These are phyloP conservation scores for Drosophila ercepeae DNA, from an alignment of 1,140 invertebrate species.

Conservation along the genomic window DNA sequence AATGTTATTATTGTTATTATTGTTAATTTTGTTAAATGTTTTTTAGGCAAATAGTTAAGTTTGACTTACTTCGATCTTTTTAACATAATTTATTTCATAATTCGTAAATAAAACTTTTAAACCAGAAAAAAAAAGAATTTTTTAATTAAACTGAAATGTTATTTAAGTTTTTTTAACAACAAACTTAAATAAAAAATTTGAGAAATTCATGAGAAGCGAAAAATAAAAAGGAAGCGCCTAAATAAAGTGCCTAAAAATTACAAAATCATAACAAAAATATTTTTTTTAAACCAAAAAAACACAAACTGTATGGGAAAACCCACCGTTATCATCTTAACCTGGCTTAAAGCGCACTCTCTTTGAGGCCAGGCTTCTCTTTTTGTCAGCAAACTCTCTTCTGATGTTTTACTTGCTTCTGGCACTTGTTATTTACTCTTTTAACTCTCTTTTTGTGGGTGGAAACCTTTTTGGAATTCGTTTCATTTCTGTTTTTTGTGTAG, in stretches of 20 bases:
- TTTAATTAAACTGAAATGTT: too few species aligned
- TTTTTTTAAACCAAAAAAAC: not conserved
- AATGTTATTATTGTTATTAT: too few species aligned
- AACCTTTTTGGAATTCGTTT: slow-evolving; percentile 25
- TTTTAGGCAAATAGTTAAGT: too few species aligned
- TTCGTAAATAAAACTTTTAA: too few species aligned
- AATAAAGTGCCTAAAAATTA: too few species aligned
- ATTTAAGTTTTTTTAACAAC: too few species aligned
- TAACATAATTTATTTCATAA: not conserved
- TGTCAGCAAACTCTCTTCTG: slow-evolving; percentile 13
- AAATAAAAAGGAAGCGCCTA: not conserved
- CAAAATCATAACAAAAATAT: too few species aligned
- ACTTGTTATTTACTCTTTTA: not conserved
- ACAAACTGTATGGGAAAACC: not conserved
- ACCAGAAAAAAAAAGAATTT: too few species aligned
- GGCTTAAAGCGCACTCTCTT: not conserved
- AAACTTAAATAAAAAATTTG: not conserved
- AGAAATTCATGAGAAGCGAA: too few species aligned
- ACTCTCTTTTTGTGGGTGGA: slow-evolving; percentile 55
- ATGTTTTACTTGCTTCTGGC: not conserved
- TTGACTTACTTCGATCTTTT: too few species aligned
- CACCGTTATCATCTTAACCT: not conserved
- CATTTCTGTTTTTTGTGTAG: slow-evolving; percentile 11
- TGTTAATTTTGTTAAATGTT: too few species aligned
- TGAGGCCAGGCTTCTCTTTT: not conserved